Percentiles rank a stretch among this genome's conserved stretches.
Evolutionary conservation across 2,797 vertebrate species (phyloP).

Genomic region (Setipinna tenuifilis): DNA sequence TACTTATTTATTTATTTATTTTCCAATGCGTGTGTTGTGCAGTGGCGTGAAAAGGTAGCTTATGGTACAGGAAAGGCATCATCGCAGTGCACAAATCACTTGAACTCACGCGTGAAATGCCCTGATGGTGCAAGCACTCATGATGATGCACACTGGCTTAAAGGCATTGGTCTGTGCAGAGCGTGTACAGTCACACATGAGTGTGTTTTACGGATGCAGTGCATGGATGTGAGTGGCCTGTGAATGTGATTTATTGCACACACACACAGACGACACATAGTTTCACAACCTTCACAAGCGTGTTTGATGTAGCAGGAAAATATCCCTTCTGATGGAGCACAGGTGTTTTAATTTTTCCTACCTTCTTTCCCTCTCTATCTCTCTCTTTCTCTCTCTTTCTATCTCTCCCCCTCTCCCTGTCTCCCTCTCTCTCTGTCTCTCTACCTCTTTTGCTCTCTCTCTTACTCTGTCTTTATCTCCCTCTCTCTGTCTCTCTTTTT

Average conservation of each 20-base stretch:
- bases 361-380: background rate
- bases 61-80: background rate
- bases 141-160: background rate
- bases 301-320: background rate
- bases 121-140: background rate
- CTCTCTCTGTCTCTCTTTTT: background rate
- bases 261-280: too few relatives aligned
- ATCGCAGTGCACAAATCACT: background rate
- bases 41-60: conserved; percentile 25
- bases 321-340: background rate
- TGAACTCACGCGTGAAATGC: background rate
- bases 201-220: background rate
- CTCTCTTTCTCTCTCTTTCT: background rate
- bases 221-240: background rate
- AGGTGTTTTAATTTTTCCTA: conserved; percentile 32
- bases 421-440: background rate
- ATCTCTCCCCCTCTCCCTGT: background rate
- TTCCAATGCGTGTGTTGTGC: background rate
- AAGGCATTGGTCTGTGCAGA: background rate
- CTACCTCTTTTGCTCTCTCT: background rate
- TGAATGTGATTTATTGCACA: background rate
- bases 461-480: background rate
- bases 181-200: background rate
- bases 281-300: background rate
- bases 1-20: too few relatives aligned